phyloP scores from a whole-genome alignment of 2,113 vertebrate genomes.

The Guaruba guarouba region DNA sequence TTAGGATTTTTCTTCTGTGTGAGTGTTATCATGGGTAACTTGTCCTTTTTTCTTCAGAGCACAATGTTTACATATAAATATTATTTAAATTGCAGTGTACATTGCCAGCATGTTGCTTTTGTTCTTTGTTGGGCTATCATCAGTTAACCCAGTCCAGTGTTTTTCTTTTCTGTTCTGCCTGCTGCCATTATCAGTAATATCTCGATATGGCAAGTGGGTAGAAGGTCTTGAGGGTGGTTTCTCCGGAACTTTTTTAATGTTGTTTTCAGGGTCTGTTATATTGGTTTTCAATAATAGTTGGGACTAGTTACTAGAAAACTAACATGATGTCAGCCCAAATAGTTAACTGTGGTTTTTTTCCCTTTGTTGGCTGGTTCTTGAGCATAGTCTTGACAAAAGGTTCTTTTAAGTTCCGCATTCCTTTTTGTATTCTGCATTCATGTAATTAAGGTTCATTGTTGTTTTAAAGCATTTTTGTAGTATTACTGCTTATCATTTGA shows the following conservation, averaged over 20 bases:
- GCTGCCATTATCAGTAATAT: not conserved
- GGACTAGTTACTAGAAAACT: not conserved
- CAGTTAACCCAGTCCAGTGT: not conserved
- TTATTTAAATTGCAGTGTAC: not conserved
- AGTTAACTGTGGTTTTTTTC: not conserved
- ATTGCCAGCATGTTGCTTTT: not conserved
- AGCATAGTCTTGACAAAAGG: not conserved
- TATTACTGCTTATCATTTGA: not conserved
- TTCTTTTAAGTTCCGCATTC: not conserved
- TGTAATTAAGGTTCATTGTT: not conserved
- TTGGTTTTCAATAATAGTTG: not conserved
- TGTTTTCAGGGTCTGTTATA: not conserved
- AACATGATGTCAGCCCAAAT: not conserved
- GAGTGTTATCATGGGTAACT: not conserved
- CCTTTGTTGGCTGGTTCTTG: not conserved
- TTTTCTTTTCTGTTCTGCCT: not conserved
- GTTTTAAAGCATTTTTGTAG: not conserved
- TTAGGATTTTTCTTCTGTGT: not conserved
- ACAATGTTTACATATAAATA: not conserved
- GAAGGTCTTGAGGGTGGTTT: not conserved
- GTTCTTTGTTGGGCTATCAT: not conserved
- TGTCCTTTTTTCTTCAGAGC: not conserved
- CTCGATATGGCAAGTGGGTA: not conserved
- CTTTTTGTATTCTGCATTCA: not conserved
- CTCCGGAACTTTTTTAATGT: not conserved